Conservation (phyloP, 2,888 invertebrate species). For the Ormyrus pomaceus region DNA sequence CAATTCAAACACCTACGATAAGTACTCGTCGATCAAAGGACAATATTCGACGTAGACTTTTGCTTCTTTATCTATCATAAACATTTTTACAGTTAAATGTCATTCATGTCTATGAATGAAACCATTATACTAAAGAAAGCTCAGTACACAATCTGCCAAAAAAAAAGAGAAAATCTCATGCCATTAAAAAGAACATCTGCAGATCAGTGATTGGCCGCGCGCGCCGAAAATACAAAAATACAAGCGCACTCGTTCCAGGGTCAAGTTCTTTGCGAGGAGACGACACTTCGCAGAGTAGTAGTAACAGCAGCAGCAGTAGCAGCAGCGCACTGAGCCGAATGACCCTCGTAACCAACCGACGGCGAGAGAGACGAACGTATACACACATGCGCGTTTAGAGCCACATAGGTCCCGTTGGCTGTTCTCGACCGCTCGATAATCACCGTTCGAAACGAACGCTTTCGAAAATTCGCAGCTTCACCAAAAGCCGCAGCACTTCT, state of each 20-base stretch:
- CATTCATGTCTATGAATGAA: no score
- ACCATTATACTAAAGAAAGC: no score
- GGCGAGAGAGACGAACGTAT: constrained; percentile 9
- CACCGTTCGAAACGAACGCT: neutral
- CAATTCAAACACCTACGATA: no score
- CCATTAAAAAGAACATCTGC: neutral
- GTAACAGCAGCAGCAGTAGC: neutral
- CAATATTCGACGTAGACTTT: constrained; percentile 13
- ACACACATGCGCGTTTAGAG: neutral
- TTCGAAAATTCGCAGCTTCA: neutral
- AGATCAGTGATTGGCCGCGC: neutral
- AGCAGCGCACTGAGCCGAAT: no score
- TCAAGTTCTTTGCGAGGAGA: constrained; percentile 52
- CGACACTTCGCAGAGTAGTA: neutral
- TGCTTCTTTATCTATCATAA: neutral
- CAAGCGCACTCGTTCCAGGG: constrained; percentile 49
- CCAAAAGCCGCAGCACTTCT: neutral
- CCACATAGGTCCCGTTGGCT: neutral
- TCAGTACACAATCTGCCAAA: neutral
- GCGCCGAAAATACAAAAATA: constrained; percentile 36
- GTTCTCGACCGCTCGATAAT: neutral
- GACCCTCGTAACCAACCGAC: neutral
- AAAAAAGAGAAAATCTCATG: neutral
- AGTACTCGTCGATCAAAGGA: constrained; percentile 14
- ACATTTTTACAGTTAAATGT: neutral